phyloP scores from a whole-genome alignment of 2,797 vertebrate genomes.

The Oreochromis mossambicus region DNA sequence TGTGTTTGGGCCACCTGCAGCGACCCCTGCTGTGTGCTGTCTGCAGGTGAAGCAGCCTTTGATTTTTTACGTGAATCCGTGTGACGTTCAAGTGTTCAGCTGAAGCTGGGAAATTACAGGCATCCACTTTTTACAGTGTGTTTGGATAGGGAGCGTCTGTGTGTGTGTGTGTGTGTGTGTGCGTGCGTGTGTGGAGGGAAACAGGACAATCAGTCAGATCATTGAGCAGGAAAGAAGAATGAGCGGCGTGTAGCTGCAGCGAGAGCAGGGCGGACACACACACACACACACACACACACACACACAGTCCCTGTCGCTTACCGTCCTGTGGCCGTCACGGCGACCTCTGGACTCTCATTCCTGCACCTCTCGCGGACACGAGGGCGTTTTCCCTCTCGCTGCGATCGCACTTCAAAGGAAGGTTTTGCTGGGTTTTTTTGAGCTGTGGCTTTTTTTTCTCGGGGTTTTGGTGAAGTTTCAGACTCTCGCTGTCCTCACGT shows the following conservation, averaged over 20 bases:
- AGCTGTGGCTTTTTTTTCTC: neutral
- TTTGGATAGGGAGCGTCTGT: neutral
- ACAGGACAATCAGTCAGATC: neutral
- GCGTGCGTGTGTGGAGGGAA: neutral
- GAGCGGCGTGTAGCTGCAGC: neutral
- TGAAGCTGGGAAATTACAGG: neutral
- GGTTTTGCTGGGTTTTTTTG: neutral
- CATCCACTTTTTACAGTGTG: neutral
- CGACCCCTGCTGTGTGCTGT: neutral
- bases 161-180: neutral
- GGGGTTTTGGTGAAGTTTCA: neutral
- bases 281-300: neutral
- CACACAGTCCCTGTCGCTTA: neutral
- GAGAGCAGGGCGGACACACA: neutral
- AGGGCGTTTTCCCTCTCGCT: neutral
- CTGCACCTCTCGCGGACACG: neutral
- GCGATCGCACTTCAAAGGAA: neutral
- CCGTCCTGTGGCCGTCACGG: neutral
- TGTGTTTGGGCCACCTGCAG: neutral
- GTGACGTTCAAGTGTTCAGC: neutral
- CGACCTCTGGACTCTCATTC: constrained; percentile 51
- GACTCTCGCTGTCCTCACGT: neutral
- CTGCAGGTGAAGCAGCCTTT: neutral
- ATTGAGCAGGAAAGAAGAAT: neutral
- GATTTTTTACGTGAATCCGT: fast-evolving